Evolutionary conservation across 2,797 vertebrate genomes (phyloP), one percentile per base, ranked within the genome.

Genomic region (Cetoscarus ocellatus): DNA sequence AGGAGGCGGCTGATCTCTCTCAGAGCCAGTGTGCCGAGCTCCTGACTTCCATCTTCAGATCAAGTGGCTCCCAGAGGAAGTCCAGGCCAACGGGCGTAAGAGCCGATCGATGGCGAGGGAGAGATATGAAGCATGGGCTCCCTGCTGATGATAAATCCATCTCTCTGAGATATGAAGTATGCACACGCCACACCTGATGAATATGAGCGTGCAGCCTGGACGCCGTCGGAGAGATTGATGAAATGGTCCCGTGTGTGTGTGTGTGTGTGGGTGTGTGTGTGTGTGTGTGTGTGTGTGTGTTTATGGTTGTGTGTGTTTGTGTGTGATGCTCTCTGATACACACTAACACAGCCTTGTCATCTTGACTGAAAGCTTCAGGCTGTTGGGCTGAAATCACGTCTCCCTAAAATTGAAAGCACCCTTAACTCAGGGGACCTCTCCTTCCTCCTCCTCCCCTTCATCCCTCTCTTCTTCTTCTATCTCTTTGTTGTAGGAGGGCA

Each of bases 351-450:
- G 35, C 27, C 35, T 71, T 84, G 72, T 80, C 82, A 57, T 68
- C 81, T 86, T 83, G 82, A 88, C 76, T 83, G 82, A 88, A 88
- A 86, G 86, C 85, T 82, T 83, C 67, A 77, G 73, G 80, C 60
- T 59, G 69, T 76, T 75, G 64, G 72, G 45, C 61, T 83, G 70
- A 87, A 88, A 86, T 85, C 75, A 79, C 48, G 34, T 75, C 77
- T 84, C 73, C 83, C 75, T 79, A 78, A 86, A 87, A 77, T 77
- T 76, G 79, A 86, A 88, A 88, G 84, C 76, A 86, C 82, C 72
- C 77, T 84, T 78, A 83, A 83, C 86, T 86, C 77, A 66, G 50
- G 80, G 84, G 77, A 83, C 75, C 61, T 73, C 59, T 60, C 47
- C 43, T 51, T 75, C 60, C 61, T 70, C 60, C 51, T 62, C 59